Base-by-base conservation (phyloP, 2,888 invertebrate genomes). In the Drosophila limbata region DNA sequence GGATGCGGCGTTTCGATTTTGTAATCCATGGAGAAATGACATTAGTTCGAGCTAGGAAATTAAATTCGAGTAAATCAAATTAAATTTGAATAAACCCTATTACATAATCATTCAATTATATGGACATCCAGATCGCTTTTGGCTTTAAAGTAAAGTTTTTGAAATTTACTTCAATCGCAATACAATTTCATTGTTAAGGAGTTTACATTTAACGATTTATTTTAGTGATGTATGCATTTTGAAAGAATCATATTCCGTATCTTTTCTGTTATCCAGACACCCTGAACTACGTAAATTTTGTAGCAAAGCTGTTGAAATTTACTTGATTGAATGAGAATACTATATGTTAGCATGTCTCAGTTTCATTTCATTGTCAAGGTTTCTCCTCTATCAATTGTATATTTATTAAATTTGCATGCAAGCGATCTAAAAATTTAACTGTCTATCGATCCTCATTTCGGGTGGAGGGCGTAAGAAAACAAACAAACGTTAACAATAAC, bases 401-500 rank as follows among this genome's bases (percentile, higher is more conserved):
- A 17, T 19, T 19, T 33, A 13, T 35, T 51, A 15, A n/a, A 39
- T 44, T 15, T 17, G 28, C 28, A 13, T 11, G 15, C 17, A 39
- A 52, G 4, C 25, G 21, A 21, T 37, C 17, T 19, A 51, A 21
- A 19, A 45, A 39, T 44, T 37, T 31, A 52, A 45, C 44, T 10
- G 17, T 39, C 17, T 37, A 37, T 17, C 25, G 40, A 42, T 37
- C n/a, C 64, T 28, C 35, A 13, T 47, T 4, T n/a, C n/a, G 15
- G 44, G 10, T 4, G 25, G 4, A 21, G 17, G 15, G 35, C 17
- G 15, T 19, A 37, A 10, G 6, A 15, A 6, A 25, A n/a, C 13
- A 31, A 21, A 10, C 17, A 70, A 52, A 64, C n/a, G 17, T 45
- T 10, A 52, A 56, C 55, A 61, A 48, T 50, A 52, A 39, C 47